These are phyloP conservation scores for Drosophila parthenogenetica DNA, from an alignment of 2,888 invertebrate genomes.

Conservation along the genomic window DNA sequence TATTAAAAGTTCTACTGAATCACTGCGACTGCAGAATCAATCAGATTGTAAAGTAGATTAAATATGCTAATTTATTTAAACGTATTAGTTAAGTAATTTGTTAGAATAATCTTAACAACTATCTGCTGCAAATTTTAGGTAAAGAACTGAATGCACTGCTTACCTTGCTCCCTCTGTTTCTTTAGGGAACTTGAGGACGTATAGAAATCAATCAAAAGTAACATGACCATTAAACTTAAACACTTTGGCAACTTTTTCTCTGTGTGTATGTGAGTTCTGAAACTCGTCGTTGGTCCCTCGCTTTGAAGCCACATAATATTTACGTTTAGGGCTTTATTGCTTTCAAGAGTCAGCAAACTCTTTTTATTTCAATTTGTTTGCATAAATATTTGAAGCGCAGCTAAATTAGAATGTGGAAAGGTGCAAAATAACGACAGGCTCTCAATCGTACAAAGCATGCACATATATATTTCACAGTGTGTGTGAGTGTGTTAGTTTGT, in stretches of 20 bases:
- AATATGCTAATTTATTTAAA: background rate
- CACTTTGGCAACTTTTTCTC: background rate
- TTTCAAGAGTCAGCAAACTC: conserved; percentile 62
- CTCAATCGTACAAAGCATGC: conserved; percentile 12
- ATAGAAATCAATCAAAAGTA: background rate
- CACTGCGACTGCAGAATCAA: conserved; percentile 13
- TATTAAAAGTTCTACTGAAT: background rate
- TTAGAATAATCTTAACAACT: no score
- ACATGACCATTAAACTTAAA: background rate
- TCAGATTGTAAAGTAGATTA: background rate
- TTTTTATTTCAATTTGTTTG: conserved; percentile 83
- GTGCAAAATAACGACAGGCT: conserved; percentile 55
- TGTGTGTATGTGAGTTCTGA: conserved; percentile 1
- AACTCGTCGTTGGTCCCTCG: conserved; percentile 28
- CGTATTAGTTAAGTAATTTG: no score
- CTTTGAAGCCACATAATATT: conserved; percentile 46
- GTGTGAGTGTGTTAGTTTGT: conserved; percentile 8
- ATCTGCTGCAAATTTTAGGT: no score
- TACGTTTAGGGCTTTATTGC: conserved; percentile 73
- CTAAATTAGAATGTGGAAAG: conserved; percentile 75
- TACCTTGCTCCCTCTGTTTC: no score
- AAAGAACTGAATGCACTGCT: no score
- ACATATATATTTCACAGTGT: background rate
- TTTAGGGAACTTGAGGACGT: no score
- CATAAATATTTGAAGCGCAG: conserved; percentile 80